Conservation (phyloP, 1,140 invertebrate species). For the Cherax quadricarinatus region DNA sequence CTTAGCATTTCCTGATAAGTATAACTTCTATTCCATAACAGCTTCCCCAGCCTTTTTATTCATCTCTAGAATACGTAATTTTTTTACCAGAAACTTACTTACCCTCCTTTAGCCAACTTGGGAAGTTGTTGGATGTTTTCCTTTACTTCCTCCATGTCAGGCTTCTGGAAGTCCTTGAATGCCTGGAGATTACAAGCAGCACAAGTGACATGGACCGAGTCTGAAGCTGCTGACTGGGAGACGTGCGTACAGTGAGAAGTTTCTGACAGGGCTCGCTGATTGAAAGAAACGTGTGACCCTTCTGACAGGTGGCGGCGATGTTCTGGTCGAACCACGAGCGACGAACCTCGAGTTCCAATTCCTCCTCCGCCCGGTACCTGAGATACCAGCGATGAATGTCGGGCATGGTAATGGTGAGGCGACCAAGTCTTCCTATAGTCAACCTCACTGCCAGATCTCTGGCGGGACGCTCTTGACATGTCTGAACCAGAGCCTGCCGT, state of each 20-base stretch:
- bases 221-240: constrained; percentile 60
- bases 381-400: constrained; percentile 57
- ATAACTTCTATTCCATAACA: too few relatives aligned
- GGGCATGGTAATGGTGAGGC: constrained; percentile 34
- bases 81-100: constrained; percentile 19
- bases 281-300: constrained; percentile 72
- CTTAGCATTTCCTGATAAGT: too few relatives aligned
- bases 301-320: constrained; percentile 71
- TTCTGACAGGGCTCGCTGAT: constrained; percentile 34
- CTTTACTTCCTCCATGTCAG: constrained; percentile 71
- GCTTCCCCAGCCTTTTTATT: too few relatives aligned
- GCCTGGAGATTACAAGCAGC: constrained; percentile 69
- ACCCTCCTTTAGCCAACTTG: constrained; percentile 67
- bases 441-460: constrained; percentile 48
- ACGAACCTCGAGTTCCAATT: constrained; percentile 35
- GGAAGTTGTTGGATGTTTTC: constrained; percentile 71
- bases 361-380: constrained; percentile 56
- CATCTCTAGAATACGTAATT: too few relatives aligned
- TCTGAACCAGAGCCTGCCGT: constrained; percentile 24
- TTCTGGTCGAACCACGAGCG: constrained; percentile 58
- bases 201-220: constrained; percentile 68
- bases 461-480: constrained; percentile 6
- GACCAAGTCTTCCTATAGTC: constrained; percentile 46
- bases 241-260: constrained; percentile 53
- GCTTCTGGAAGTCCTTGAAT: constrained; percentile 67